Evolutionary conservation across 2,113 vertebrate genomes (phyloP).

Genomic region (Hemiscyllium ocellatum): DNA sequence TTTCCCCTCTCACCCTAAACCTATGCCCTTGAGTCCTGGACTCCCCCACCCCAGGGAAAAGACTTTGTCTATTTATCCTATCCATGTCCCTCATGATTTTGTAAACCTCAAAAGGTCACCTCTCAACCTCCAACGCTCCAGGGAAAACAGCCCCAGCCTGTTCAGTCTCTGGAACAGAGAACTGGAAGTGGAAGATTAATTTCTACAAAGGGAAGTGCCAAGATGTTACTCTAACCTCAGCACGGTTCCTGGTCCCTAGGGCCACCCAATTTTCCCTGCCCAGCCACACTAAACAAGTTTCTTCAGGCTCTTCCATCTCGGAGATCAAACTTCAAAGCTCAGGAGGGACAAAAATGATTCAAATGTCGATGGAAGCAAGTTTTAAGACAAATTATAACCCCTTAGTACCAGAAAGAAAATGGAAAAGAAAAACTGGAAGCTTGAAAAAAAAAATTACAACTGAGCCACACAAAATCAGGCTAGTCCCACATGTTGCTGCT

Average conservation of each 20-base stretch:
- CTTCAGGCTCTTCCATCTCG: neutral
- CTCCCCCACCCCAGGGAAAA: too few species aligned
- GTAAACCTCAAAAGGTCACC: too few species aligned
- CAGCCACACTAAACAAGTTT: too few species aligned
- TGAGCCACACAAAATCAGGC: neutral
- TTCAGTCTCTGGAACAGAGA: too few species aligned
- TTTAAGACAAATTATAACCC: neutral
- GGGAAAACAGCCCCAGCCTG: too few species aligned
- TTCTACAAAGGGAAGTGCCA: neutral
- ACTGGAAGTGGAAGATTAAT: too few species aligned
- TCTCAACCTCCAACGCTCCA: too few species aligned
- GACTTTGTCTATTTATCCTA: too few species aligned
- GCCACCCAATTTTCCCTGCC: neutral
- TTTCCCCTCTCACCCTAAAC: too few species aligned
- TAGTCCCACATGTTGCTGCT: neutral
- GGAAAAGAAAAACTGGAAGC: neutral
- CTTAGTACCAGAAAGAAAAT: neutral
- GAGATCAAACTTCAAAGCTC: neutral
- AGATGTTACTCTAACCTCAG: neutral
- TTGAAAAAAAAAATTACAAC: neutral
- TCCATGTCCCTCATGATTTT: too few species aligned
- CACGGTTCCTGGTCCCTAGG: neutral
- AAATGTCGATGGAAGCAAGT: neutral
- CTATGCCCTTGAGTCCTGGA: too few species aligned
- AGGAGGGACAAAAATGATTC: neutral